phyloP scores from a whole-genome alignment of 2,113 vertebrate genomes.

The Tilapia sparmanii region DNA sequence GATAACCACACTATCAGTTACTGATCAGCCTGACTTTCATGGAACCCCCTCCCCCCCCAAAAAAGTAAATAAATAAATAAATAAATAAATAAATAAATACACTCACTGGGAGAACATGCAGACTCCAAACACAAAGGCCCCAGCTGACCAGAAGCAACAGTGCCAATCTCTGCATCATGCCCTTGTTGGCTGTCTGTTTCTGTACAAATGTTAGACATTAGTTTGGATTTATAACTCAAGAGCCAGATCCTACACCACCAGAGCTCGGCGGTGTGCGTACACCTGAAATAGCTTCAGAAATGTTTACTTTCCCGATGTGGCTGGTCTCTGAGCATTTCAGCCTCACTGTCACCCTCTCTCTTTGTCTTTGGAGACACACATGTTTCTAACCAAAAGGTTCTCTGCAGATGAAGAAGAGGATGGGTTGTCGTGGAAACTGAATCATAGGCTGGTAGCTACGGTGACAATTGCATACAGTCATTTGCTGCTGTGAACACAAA shows the following conservation, averaged over 20 bases:
- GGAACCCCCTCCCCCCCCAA: not conserved
- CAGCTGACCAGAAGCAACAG: not conserved
- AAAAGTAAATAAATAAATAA: not conserved
- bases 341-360: not conserved
- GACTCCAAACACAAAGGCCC: not conserved
- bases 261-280: not conserved
- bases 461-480: slow-evolving; percentile 29
- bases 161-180: not conserved
- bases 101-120: not conserved
- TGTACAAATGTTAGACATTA: not conserved
- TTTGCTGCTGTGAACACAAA: slow-evolving; percentile 19
- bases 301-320: not conserved
- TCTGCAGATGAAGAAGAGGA: slow-evolving; percentile 42
- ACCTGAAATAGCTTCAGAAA: not conserved
- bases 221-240: not conserved
- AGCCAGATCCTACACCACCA: not conserved
- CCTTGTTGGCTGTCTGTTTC: not conserved
- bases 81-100: not conserved
- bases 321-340: not conserved
- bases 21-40: not conserved
- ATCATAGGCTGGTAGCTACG: slow-evolving; percentile 47
- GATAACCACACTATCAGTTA: not conserved
- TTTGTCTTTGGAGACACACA: slow-evolving; percentile 23
- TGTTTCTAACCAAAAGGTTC: slow-evolving; percentile 44
- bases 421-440: slow-evolving; percentile 70